Percentiles rank a stretch among this genome's conserved stretches.
phyloP scores from a whole-genome alignment of 2,113 vertebrate species.

The Leptobrachium leishanense region DNA sequence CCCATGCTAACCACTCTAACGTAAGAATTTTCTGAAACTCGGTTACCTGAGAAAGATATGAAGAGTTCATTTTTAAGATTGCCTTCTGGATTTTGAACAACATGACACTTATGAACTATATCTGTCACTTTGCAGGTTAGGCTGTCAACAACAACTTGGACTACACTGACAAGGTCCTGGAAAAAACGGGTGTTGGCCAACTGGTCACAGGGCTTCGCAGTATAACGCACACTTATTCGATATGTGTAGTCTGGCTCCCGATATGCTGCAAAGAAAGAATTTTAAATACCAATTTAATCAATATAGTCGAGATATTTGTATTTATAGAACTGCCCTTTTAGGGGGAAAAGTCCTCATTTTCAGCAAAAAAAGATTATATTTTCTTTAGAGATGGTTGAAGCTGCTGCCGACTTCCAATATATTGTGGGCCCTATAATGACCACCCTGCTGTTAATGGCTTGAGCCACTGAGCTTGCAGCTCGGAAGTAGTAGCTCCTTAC shows the following conservation, averaged over 20 bases:
- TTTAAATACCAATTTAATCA: too few species aligned
- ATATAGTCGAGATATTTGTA: too few species aligned
- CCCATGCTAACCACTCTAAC: too few species aligned
- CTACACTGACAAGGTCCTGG: conserved; percentile 51
- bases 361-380: too few species aligned
- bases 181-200: conserved; percentile 55
- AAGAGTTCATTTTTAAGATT: conserved; percentile 62
- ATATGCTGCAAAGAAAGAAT: conserved; percentile 58
- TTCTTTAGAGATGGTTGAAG: too few species aligned
- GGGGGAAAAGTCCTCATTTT: too few species aligned
- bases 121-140: conserved; percentile 58
- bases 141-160: conserved; percentile 57
- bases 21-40: neutral
- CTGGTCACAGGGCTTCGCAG: conserved; percentile 53
- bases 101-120: conserved; percentile 60
- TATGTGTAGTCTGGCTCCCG: conserved; percentile 67
- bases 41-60: conserved; percentile 66
- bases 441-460: too few species aligned
- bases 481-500: too few species aligned
- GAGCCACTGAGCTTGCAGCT: too few species aligned
- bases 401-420: too few species aligned
- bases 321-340: too few species aligned
- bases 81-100: conserved; percentile 52
- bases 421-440: too few species aligned
- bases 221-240: conserved; percentile 59